These are phyloP conservation scores for Microplitis mediator DNA, from an alignment of 1,140 invertebrate species.

Conservation along the genomic window DNA sequence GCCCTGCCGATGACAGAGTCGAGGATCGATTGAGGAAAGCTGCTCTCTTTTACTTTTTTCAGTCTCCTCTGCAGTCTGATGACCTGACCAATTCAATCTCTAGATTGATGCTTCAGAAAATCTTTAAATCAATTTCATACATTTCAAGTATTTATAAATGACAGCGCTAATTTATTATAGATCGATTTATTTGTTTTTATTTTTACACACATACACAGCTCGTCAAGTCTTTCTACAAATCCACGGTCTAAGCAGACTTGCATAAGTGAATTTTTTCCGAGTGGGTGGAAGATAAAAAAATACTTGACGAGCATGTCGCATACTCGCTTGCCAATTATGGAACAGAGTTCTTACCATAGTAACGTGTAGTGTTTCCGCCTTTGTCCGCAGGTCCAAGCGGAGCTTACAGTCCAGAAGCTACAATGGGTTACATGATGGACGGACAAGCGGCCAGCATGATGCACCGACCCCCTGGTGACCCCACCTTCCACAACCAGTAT, in stretches of 20 bases:
- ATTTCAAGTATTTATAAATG: too few species aligned
- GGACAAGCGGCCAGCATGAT: conserved; percentile 88
- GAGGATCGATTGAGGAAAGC: conserved; percentile 36
- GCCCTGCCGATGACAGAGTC: conserved; percentile 43
- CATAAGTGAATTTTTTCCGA: background rate
- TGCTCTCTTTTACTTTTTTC: conserved; percentile 5
- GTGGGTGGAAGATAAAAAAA: background rate
- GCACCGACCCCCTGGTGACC: conserved; percentile 89
- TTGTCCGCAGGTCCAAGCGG: conserved; percentile 88
- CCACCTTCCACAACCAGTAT: conserved; percentile 89
- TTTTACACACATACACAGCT: conserved; percentile 37
- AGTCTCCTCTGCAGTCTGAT: background rate
- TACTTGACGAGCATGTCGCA: conserved; percentile 51
- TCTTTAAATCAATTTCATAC: background rate
- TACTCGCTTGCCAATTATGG: conserved; percentile 49
- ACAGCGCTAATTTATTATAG: background rate
- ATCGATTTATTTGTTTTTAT: too few species aligned
- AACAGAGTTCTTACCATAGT: conserved; percentile 64
- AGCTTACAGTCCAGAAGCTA: conserved; percentile 91
- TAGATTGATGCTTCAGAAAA: background rate
- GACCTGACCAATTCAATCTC: background rate
- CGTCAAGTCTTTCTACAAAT: conserved; percentile 11
- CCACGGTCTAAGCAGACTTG: background rate
- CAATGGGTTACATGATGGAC: conserved; percentile 97
- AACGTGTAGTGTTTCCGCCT: conserved; percentile 81